phyloP scores from a whole-genome alignment of 2,797 vertebrate species.

The Danio albolineatus region DNA sequence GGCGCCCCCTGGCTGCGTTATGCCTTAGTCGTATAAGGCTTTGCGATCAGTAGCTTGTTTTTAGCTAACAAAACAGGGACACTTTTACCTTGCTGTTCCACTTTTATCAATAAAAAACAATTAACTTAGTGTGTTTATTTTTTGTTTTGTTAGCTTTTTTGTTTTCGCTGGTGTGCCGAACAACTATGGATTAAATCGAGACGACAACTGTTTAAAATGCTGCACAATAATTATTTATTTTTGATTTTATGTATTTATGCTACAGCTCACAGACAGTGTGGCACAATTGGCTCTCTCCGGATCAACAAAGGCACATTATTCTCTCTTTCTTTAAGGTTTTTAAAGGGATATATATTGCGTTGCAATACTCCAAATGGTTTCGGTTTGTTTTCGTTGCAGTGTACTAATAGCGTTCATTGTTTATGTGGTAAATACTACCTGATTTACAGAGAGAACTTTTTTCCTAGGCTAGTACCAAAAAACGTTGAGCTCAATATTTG shows the following conservation, averaged over 20 bases:
- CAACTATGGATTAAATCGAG: background rate
- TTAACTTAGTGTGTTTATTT: no score
- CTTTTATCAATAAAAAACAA: constrained; percentile 64
- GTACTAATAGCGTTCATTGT: constrained; percentile 67
- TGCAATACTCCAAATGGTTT: constrained; percentile 68
- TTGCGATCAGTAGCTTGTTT: constrained; percentile 53
- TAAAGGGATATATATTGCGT: constrained; percentile 78
- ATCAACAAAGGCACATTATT: constrained; percentile 60
- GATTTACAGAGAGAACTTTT: constrained; percentile 73
- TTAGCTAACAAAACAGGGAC: constrained; percentile 59
- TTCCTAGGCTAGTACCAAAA: constrained; percentile 80
- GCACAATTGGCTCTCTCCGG: constrained; percentile 39
- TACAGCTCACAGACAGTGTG: constrained; percentile 52
- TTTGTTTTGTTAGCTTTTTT: background rate
- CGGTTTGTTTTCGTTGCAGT: constrained; percentile 66
- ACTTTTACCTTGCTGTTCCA: constrained; percentile 64
- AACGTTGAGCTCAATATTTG: constrained; percentile 63
- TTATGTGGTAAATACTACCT: constrained; percentile 73
- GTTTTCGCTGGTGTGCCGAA: constrained; percentile 8
- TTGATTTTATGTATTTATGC: constrained; percentile 74
- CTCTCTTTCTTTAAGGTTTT: constrained; percentile 56
- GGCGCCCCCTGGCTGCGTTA: constrained; percentile 4
- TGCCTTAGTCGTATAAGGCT: constrained; percentile 22
- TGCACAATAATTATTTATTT: constrained; percentile 78
- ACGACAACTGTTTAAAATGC: constrained; percentile 2